These are phyloP conservation scores for Drosophila planitibia DNA, from an alignment of 2,888 invertebrate genomes.

Conservation along the genomic window DNA sequence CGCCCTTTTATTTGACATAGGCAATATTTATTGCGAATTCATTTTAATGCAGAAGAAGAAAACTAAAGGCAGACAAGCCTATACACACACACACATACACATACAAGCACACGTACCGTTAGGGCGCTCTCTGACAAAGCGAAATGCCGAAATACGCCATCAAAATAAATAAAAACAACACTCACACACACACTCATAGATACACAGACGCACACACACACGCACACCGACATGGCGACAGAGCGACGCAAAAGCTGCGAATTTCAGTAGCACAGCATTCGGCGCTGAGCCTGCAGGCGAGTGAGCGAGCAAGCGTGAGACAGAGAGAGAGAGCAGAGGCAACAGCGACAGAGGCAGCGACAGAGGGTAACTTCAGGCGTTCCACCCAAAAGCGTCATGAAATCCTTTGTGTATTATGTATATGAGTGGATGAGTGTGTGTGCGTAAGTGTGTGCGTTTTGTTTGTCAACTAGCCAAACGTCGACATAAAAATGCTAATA, in stretches of 20 bases:
- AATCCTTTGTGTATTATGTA: slow-evolving; percentile 73
- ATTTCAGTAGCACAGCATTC: slow-evolving; percentile 77
- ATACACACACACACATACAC: slow-evolving; percentile 21
- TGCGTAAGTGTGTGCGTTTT: slow-evolving; percentile 48
- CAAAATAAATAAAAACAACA: slow-evolving; percentile 76
- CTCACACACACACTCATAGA: slow-evolving; percentile 41
- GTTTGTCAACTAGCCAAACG: slow-evolving; percentile 74
- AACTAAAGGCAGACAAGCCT: slow-evolving; percentile 57
- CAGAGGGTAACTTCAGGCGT: slow-evolving; percentile 66
- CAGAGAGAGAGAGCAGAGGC: slow-evolving; percentile 15
- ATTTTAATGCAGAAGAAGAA: slow-evolving; percentile 69
- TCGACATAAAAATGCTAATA: slow-evolving; percentile 76
- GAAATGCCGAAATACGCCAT: slow-evolving; percentile 75
- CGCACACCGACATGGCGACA: slow-evolving; percentile 12
- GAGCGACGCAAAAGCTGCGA: slow-evolving; percentile 57
- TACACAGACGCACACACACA: slow-evolving; percentile 18
- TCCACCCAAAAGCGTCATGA: slow-evolving; percentile 70
- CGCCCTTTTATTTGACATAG: slow-evolving; percentile 80
- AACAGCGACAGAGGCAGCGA: slow-evolving; percentile 27
- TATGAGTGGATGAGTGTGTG: slow-evolving; percentile 27
- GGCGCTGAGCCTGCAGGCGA: slow-evolving; percentile 46
- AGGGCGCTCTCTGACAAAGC: slow-evolving; percentile 65
- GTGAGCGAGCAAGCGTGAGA: slow-evolving; percentile 30
- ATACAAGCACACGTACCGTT: not conserved
- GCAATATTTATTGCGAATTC: slow-evolving; percentile 82